phyloP scores from a whole-genome alignment of 1,140 invertebrate genomes.

The Drosophila jambulina region DNA sequence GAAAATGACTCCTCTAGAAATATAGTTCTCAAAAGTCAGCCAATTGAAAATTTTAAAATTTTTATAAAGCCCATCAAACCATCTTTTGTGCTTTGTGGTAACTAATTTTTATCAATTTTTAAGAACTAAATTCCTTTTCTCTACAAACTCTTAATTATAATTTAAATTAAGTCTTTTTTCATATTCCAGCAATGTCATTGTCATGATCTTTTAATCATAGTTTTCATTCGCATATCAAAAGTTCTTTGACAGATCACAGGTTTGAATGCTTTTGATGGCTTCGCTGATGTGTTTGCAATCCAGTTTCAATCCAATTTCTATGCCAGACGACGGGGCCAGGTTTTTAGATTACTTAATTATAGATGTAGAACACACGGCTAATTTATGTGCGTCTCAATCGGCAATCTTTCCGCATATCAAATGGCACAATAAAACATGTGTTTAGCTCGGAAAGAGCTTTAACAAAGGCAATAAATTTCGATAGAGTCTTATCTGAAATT shows the following conservation, averaged over 20 bases:
- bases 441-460: slow-evolving; percentile 32
- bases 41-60: no score
- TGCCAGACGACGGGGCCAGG: slow-evolving; percentile 22
- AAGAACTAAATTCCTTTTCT: not conserved
- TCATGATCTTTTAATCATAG: slow-evolving; percentile 37
- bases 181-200: slow-evolving; percentile 26
- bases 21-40: not conserved
- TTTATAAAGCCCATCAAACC: not conserved
- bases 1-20: not conserved
- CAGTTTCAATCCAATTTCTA: slow-evolving; percentile 46
- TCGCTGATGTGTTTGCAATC: slow-evolving; percentile 29
- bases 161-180: not conserved
- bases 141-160: not conserved
- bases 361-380: slow-evolving; percentile 45
- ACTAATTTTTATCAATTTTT: not conserved
- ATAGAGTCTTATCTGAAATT: slow-evolving; percentile 3
- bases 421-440: slow-evolving; percentile 52
- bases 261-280: slow-evolving; percentile 49
- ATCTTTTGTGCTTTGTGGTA: not conserved
- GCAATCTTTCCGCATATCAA: slow-evolving; percentile 54
- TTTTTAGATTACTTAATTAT: slow-evolving; percentile 64
- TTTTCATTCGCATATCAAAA: slow-evolving; percentile 36
- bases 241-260: slow-evolving; percentile 52
- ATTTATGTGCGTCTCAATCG: slow-evolving; percentile 52
- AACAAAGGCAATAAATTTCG: slow-evolving; percentile 38